Base-by-base conservation (phyloP, 2,797 vertebrate genomes). In the Chaenodraco wilsoni region DNA sequence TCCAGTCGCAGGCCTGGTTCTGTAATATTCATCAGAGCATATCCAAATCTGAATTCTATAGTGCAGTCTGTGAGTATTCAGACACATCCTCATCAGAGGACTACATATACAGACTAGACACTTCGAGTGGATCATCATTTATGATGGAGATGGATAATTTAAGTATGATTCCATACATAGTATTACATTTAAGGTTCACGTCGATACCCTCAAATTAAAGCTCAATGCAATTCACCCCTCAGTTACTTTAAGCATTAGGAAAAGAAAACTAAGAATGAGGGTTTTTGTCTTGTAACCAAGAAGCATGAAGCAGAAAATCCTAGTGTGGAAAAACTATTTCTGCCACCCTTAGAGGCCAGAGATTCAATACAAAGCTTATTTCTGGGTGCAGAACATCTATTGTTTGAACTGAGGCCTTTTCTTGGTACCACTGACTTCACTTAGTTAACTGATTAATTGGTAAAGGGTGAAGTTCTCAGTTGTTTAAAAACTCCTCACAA, bases 401-500 rank as follows among this genome's bases (percentile, higher is more conserved):
- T 65, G 23, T 75, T 60, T 54, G 4, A 79, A 72, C n/a, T 45
- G 40, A 76, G 43, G 33, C 41, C 16, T 23, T 50, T 57, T 66
- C 56, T 52, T 37, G 54, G 64, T 6, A 66, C n/a, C 55, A 59
- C 77, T 17, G 66, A 54, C 60, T 75, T 77, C 62, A 65, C 62
- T 79, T 72, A 51, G 52, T 49, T 49, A 65, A 72, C 57, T 74
- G 74, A 84, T 80, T 74, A 74, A 76, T 68, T 76, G 69, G 40
- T 44, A 17, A 13, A 72, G 62, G 75, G 16, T 78, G 73, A 79
- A 62, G 64, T 9, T 2, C 46, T 65, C 15, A 75, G 78, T 52
- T 80, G 74, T 85, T 70, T 75, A 21, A 87, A 84, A 60, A 65
- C 60, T 81, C 62, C 33, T 66, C 45, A 64, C 65, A 84, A 52